Evolutionary conservation across 2,113 vertebrate genomes (phyloP), one percentile per base, ranked within the genome.

Genomic region (Xenopus borealis): DNA sequence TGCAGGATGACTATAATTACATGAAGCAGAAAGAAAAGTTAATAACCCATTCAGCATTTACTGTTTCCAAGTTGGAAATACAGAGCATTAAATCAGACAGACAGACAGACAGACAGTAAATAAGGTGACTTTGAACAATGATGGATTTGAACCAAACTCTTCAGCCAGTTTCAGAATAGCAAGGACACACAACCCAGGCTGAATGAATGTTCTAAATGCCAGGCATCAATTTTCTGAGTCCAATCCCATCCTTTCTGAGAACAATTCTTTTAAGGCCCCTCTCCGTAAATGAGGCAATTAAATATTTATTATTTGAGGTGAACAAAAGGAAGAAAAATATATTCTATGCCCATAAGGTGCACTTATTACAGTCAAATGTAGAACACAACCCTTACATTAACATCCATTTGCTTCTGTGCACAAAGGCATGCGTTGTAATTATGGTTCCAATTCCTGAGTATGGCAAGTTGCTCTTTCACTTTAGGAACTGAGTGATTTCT

Each of bases 291-390:
- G 18, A 20, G 30, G 17, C 18, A 19, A 75, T 75, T 75, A 75
- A 62, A 68, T 75, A 75, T 75, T 57, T 57, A 75, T 75, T 69
- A 68, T 75, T 12, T 7, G 57, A 68, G 72, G 65, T 62, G 72
- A 75, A 62, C 16, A 17, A 75, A 61, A 62, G 65, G 6, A n/a
- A 52, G 17, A 23, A 59, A 55, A 62, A 61, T 68, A 19, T 58
- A 67, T 74, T 40, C 52, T 59, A 9, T 59, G 52, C 72, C 63
- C 64, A 47, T 66, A 67, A 61, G 65, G 53, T 62, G 64, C 53
- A 75, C 65, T 69, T 75, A 62, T 69, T 75, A 20, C 65, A 50
- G 64, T 33, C 52, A 58, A 52, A 65, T 6, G 23, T 8, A 20
- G 61, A 16, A 11, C 23, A 17, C 53, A 66, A 74, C 33, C 52